These are phyloP conservation scores for Eubasilissa splendida DNA, from an alignment of 2,888 invertebrate species.

Conservation along the genomic window DNA sequence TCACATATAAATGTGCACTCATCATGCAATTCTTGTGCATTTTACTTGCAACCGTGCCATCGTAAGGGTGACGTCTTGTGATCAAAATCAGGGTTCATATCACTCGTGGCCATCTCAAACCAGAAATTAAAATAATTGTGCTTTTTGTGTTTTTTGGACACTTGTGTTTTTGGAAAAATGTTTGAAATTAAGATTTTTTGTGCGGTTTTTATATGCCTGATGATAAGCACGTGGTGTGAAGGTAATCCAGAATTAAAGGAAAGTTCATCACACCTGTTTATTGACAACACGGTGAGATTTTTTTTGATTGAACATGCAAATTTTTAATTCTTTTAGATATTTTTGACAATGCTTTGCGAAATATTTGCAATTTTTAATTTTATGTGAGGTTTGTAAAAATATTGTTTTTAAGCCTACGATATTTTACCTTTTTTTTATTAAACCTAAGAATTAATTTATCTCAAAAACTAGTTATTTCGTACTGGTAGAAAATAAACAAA, in stretches of 20 bases:
- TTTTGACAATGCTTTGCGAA: background rate
- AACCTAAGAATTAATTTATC: no score
- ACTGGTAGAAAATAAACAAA: no score
- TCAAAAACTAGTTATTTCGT: no score
- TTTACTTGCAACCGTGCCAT: conserved; percentile 4
- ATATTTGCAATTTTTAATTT: no score
- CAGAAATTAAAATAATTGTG: no score
- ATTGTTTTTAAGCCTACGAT: no score
- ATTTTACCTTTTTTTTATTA: no score
- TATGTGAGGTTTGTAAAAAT: no score
- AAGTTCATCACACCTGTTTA: background rate
- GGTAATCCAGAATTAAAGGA: background rate
- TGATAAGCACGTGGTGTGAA: background rate
- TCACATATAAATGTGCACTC: conserved; percentile 26
- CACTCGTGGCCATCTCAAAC: background rate
- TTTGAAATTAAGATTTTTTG: conserved; percentile 2
- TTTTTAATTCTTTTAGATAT: background rate
- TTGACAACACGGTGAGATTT: background rate
- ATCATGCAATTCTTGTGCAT: conserved; percentile 3
- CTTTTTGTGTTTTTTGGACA: no score
- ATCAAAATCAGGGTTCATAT: background rate
- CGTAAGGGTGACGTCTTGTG: conserved; percentile 6
- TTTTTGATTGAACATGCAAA: background rate
- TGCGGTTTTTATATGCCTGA: background rate
- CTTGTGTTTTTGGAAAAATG: no score